Evolutionary conservation across 2,888 invertebrate species (phyloP).

Genomic region (Tenthredo mesomela): DNA sequence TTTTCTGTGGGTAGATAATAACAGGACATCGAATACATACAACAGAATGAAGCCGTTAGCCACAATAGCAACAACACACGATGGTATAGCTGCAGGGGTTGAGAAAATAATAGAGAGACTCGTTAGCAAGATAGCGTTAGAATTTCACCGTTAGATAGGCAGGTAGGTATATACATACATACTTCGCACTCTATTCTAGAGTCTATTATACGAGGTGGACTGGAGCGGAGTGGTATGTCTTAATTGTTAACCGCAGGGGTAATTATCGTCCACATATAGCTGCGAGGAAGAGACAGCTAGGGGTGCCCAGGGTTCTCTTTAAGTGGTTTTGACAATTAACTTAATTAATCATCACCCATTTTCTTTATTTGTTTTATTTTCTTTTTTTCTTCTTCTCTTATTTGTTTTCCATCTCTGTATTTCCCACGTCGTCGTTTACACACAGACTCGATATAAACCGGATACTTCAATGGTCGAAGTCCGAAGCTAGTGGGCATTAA

Average conservation of each 20-base stretch:
- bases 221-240: not conserved
- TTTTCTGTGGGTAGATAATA: no score
- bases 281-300: no score
- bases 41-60: slow-evolving; percentile 25
- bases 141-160: slow-evolving; percentile 11
- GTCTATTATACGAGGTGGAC: slow-evolving; percentile 5
- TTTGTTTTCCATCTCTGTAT: not conserved
- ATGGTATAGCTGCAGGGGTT: not conserved
- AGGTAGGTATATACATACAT: not conserved
- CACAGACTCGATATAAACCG: not conserved
- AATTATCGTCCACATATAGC: slow-evolving; percentile 21
- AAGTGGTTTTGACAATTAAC: slow-evolving; percentile 20
- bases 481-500: not conserved
- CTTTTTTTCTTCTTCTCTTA: not conserved
- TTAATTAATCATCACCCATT: not conserved
- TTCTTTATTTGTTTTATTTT: not conserved
- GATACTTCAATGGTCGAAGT: not conserved
- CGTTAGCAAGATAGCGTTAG: slow-evolving; percentile 36
- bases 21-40: not conserved
- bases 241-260: slow-evolving; percentile 38
- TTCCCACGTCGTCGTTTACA: not conserved
- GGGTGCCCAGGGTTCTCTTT: not conserved
- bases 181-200: slow-evolving; percentile 30
- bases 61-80: not conserved
- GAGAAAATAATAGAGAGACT: not conserved